These are phyloP conservation scores for Condylostylus longicornis DNA, from an alignment of 1,140 invertebrate genomes.

Conservation along the genomic window DNA sequence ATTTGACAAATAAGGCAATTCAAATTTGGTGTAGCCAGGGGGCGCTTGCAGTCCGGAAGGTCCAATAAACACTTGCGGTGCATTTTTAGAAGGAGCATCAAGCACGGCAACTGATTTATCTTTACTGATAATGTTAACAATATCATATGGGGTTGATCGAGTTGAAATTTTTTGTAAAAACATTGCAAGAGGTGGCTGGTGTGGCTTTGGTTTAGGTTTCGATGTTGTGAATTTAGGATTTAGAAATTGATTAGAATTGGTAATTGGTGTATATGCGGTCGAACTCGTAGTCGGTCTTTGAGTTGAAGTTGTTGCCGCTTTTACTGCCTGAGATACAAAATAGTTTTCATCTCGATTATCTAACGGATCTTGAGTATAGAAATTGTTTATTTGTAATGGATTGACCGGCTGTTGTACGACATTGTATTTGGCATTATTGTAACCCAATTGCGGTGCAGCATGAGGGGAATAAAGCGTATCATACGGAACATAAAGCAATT, in stretches of 20 bases:
- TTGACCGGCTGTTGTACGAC: constrained; percentile 18
- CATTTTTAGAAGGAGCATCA: constrained; percentile 47
- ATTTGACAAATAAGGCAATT: constrained; percentile 62
- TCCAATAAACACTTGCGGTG: constrained; percentile 63
- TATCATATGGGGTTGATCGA: constrained; percentile 46
- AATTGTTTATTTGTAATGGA: constrained; percentile 28
- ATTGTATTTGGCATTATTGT: constrained; percentile 32
- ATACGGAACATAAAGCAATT: constrained; percentile 62
- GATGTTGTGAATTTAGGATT: constrained; percentile 24
- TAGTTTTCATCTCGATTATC: constrained; percentile 10
- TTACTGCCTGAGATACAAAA: constrained; percentile 15
- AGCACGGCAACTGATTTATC: constrained; percentile 59
- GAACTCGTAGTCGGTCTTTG: constrained; percentile 33
- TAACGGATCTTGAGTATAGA: constrained; percentile 27
- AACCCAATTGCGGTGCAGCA: constrained; percentile 26
- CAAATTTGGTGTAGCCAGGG: constrained; percentile 59
- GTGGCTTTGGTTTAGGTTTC: constrained; percentile 45
- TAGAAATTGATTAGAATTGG: constrained; percentile 15
- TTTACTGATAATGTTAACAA: constrained; percentile 48
- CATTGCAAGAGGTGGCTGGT: constrained; percentile 66
- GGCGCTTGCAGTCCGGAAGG: constrained; percentile 54
- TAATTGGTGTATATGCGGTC: constrained; percentile 25
- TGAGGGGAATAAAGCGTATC: constrained; percentile 45
- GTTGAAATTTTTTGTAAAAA: constrained; percentile 45
- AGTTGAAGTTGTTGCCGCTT: constrained; percentile 24